Evolutionary conservation across 2,113 vertebrate genomes (phyloP), one percentile per base, ranked within the genome.

Genomic region (Heterotis niloticus): DNA sequence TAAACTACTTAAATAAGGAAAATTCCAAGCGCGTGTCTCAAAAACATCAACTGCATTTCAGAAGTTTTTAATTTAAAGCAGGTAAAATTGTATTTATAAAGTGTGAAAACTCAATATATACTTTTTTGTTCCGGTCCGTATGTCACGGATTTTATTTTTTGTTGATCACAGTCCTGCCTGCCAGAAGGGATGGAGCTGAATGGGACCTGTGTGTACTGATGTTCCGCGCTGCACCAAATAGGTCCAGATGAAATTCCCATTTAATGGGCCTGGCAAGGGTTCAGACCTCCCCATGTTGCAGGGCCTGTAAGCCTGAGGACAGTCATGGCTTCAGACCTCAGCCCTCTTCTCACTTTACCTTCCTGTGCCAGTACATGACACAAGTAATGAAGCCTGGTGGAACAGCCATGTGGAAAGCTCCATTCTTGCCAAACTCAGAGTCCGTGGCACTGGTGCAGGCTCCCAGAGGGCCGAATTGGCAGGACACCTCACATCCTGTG

Each of bases 261-360:
- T 13, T 44, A 13, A 69, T 23, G 14, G 66, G 11, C 14, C 51
- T 72, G 44, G 70, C 44, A 57, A n/a, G 10, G 26, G 20, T 29
- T 62, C 28, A 62, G 56, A 75, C 34, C 34, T 44, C 34, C 34
- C 34, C 34, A 7, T 44, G 34, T 44, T 44, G 34, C 34, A 4
- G 2, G 34, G 34, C 34, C 34, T 44, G 24, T 75, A 52, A 52
- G 26, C n/a, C 54, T 3, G 51, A 74, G 16, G 1, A 23, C 54
- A 57, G 81, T 70, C 81, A 83, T 74, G 83, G 81, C 85, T 87
- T 84, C 66, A 89, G 88, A 91, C 89, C 88, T 85, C 79, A 81
- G 80, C 87, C 82, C 88, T 89, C 88, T 34, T 89, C 88, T 89
- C 88, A 20, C 64, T 81, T 82, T 77, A 80, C 79, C 79, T 82